Conservation (phyloP, 2,888 invertebrate species). For the Mechanitis messenoides region DNA sequence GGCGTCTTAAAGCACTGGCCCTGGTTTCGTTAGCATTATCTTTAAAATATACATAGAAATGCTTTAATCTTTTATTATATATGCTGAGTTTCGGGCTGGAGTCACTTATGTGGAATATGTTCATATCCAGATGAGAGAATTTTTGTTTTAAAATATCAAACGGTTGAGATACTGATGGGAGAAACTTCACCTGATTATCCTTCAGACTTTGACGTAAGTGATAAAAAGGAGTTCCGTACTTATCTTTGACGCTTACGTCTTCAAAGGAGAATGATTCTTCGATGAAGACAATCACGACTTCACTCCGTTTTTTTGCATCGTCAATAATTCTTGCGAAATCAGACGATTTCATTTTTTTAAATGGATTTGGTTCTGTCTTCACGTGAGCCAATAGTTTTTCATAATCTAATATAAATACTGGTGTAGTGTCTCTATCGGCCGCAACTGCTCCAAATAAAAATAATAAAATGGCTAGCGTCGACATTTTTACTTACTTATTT, state of each 20-base stretch:
- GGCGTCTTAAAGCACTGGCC: conserved; percentile 38
- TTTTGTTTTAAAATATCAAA: conserved; percentile 37
- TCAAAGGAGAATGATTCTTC: conserved; percentile 52
- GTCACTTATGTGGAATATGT: conserved; percentile 38
- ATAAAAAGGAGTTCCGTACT: conserved; percentile 43
- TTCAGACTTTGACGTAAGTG: conserved; percentile 38
- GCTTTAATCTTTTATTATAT: conserved; percentile 36
- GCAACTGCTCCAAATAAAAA: conserved; percentile 15
- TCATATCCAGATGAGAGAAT: conserved; percentile 35
- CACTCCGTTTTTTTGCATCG: conserved; percentile 36
- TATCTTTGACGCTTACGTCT: conserved; percentile 48
- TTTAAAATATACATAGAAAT: conserved; percentile 50
- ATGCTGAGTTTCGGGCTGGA: conserved; percentile 35
- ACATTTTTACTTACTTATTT: conserved; percentile 16
- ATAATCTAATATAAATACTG: conserved; percentile 50
- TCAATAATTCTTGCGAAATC: conserved; percentile 42
- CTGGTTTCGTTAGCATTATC: conserved; percentile 41
- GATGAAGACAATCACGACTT: conserved; percentile 46
- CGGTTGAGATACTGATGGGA: conserved; percentile 48
- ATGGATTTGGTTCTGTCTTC: conserved; percentile 42
- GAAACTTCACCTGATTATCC: conserved; percentile 41
- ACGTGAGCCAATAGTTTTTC: conserved; percentile 35
- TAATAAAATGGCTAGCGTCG: conserved; percentile 14
- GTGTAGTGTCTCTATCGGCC: conserved; percentile 37
- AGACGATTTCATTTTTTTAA: conserved; percentile 35